A percentile compares a stretch with the other conserved stretches of the same genome.
Evolutionary conservation across 2,113 vertebrate genomes (phyloP).

Genomic region (Trogon surrucura): DNA sequence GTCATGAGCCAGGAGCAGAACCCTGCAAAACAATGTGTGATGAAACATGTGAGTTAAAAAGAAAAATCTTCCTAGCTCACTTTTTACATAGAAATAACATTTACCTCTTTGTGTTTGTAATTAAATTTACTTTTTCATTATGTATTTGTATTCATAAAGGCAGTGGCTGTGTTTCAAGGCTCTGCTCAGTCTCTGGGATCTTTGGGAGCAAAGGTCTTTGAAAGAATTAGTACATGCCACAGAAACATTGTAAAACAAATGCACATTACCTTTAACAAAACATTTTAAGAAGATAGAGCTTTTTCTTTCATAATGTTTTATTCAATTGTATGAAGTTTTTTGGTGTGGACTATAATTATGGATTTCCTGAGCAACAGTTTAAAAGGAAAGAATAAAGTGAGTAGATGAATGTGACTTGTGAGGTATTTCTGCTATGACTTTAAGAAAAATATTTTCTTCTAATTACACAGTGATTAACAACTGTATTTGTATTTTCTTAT

Average conservation of each 20-base stretch:
- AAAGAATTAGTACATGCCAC: not conserved
- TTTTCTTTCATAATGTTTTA: not conserved
- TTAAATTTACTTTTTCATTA: not conserved
- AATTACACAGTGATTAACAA: constrained; percentile 63
- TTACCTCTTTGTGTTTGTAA: not conserved
- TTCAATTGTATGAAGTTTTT: not conserved
- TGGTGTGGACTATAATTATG: not conserved
- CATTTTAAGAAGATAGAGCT: not conserved
- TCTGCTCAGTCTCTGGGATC: not conserved
- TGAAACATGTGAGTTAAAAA: not conserved
- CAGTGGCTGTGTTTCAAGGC: not conserved
- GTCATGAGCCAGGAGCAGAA: not conserved
- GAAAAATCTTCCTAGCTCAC: not conserved
- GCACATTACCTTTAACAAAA: not conserved
- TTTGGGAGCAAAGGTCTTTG: not conserved
- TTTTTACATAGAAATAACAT: not conserved
- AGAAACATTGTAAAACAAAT: not conserved
- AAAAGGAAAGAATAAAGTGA: constrained; percentile 2
- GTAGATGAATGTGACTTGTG: not conserved
- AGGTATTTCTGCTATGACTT: constrained; percentile 25
- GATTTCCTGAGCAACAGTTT: constrained; percentile 20
- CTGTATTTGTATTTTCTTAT: constrained; percentile 62
- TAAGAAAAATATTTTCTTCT: constrained; percentile 20
- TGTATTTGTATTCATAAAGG: not conserved
- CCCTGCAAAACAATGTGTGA: not conserved